Evolutionary conservation across 2,888 invertebrate species (phyloP).

Genomic region (Phalera bucephala): DNA sequence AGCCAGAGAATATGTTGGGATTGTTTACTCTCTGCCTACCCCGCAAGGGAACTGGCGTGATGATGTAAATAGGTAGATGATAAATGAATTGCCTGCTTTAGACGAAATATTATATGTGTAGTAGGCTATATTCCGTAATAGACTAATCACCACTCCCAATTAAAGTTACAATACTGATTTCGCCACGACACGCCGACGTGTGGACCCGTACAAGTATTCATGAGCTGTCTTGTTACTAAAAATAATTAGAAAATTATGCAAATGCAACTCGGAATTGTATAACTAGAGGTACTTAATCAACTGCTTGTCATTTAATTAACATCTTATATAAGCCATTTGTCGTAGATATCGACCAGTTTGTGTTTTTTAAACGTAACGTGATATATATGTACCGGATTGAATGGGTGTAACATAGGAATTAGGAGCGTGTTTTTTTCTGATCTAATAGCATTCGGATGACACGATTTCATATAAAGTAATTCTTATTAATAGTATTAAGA

Average conservation of each 20-base stretch:
- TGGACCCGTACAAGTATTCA: constrained; percentile 18
- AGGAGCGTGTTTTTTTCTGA: too few species aligned
- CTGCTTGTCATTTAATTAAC: constrained; percentile 24
- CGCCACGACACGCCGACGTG: constrained; percentile 10
- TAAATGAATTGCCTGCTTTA: too few species aligned
- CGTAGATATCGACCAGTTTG: constrained; percentile 1
- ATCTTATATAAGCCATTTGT: constrained; percentile 25
- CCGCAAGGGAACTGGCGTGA: too few species aligned
- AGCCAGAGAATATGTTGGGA: too few species aligned
- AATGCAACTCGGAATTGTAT: constrained; percentile 13
- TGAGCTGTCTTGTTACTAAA: constrained; percentile 24
- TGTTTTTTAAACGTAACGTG: background rate
- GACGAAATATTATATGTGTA: too few species aligned
- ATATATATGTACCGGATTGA: background rate
- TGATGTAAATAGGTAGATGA: too few species aligned
- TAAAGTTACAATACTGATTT: constrained; percentile 7
- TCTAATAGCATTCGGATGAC: too few species aligned
- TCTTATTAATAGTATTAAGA: too few species aligned
- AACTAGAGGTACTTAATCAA: constrained; percentile 18
- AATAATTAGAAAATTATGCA: constrained; percentile 25
- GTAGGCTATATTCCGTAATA: too few species aligned
- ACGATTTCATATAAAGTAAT: too few species aligned
- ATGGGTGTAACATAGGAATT: too few species aligned
- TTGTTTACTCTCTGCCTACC: too few species aligned
- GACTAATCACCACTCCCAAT: background rate